Evolutionary conservation across 2,888 invertebrate species (phyloP).

Genomic region (Busseola fusca): DNA sequence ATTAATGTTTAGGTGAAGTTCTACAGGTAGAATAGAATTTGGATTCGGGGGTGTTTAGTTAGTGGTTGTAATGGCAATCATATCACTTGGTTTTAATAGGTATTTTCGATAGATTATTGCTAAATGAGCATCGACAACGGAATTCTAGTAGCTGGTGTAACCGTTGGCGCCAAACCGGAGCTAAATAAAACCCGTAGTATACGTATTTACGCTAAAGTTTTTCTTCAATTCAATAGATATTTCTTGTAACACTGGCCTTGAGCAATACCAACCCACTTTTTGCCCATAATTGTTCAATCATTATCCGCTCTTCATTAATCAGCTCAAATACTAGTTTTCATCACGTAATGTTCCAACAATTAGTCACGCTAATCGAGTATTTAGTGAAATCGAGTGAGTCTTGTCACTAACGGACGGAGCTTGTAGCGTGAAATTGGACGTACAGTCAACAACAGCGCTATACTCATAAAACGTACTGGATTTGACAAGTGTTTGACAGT

Average conservation of each 20-base stretch:
- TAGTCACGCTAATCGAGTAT: conserved; percentile 62
- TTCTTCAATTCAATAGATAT: background rate
- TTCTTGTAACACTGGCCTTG: conserved; percentile 27
- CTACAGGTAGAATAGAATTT: too few relatives aligned
- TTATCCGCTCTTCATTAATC: conserved; percentile 23
- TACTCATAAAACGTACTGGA: background rate
- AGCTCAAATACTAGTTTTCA: conserved; percentile 36
- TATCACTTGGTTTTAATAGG: too few relatives aligned
- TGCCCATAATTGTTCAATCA: conserved; percentile 26
- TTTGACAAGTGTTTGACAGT: background rate
- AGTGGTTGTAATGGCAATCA: too few relatives aligned
- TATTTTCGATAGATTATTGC: too few relatives aligned
- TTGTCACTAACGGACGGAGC: conserved; percentile 59
- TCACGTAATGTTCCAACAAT: conserved; percentile 52
- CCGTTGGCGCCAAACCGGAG: background rate
- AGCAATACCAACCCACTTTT: conserved; percentile 23
- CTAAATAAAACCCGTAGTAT: background rate
- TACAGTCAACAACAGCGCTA: conserved; percentile 17
- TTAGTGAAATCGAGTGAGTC: conserved; percentile 63
- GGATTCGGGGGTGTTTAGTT: too few relatives aligned
- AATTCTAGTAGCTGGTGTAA: background rate
- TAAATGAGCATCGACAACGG: background rate
- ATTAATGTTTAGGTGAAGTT: too few relatives aligned
- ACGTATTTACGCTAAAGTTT: background rate
- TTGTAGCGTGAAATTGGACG: conserved; percentile 61